phyloP scores from a whole-genome alignment of 2,888 invertebrate species.

The Leptogaster cylindrica region DNA sequence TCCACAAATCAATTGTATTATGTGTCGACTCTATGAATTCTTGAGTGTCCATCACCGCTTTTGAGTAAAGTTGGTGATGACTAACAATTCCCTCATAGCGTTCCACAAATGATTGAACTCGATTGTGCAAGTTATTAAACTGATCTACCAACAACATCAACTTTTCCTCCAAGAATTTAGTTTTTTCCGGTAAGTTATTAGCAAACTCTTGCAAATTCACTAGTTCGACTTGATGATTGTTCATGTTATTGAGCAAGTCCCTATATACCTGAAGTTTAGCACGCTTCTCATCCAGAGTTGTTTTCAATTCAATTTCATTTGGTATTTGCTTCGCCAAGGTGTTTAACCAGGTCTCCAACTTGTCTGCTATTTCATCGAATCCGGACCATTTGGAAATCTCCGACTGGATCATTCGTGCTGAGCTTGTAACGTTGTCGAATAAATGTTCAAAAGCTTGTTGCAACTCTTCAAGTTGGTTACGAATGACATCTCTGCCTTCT shows the following conservation, averaged over 20 bases:
- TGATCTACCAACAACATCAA: slow-evolving; percentile 74
- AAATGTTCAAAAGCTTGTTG: slow-evolving; percentile 82
- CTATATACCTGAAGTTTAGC: slow-evolving; percentile 85
- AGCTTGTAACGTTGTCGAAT: slow-evolving; percentile 78
- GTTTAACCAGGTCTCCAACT: slow-evolving; percentile 79
- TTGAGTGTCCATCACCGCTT: slow-evolving; percentile 83
- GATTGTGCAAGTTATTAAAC: slow-evolving; percentile 73
- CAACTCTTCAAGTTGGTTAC: slow-evolving; percentile 81
- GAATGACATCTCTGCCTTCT: slow-evolving; percentile 85
- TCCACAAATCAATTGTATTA: slow-evolving; percentile 81
- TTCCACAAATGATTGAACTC: slow-evolving; percentile 79
- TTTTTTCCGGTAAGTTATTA: slow-evolving; percentile 79
- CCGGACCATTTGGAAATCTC: slow-evolving; percentile 88
- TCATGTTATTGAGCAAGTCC: slow-evolving; percentile 80
- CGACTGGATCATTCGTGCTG: slow-evolving; percentile 80
- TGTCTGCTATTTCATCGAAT: slow-evolving; percentile 84
- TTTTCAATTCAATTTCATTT: slow-evolving; percentile 78
- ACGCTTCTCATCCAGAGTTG: slow-evolving; percentile 90
- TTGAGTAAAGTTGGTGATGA: slow-evolving; percentile 87
- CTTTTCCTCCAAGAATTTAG: slow-evolving; percentile 75
- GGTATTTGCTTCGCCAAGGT: slow-evolving; percentile 77
- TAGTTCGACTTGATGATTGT: slow-evolving; percentile 84
- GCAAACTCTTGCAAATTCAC: slow-evolving; percentile 81
- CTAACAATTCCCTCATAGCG: slow-evolving; percentile 86
- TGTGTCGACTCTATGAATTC: slow-evolving; percentile 88